Evolutionary conservation across 23 tunicate species (phyloP), one percentile per base, ranked within the genome.

Genomic region (Corella eumyota): DNA sequence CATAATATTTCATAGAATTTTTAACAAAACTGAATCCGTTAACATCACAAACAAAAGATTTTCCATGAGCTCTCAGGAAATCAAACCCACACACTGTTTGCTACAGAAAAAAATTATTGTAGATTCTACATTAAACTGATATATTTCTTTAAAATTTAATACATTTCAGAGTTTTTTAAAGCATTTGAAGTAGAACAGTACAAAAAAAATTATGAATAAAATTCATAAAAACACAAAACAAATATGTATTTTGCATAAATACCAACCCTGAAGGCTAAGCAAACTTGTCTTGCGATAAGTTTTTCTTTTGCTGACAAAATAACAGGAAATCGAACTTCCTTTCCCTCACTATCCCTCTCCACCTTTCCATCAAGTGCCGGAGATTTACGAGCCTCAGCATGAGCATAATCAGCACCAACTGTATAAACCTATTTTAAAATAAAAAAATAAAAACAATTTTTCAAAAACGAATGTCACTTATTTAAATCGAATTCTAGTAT

Each of bases 351-450:
- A 45, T 92, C 98, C 33, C 99, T 53, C 59, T 93, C 99, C 30
- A 93, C 99, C 68, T 93, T 93, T 11, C 99, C 99, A 63, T 93
- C 99, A 3, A 93, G 75, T 24, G 99, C 99, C n/a, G 99, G 99
- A 4, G 99, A 80, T 64, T 93, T 93, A 32, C 99, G 50, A 6
- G 99, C 99, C 73, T 93, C 99, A 28, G 99, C 99, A 59, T 93
- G 99, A 21, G 99, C 99, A 64, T 93, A 93, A 35, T 93, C 99
- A n/a, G 99, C 90, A 4, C 99, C 99, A 17, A 93, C 95, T 2
- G 99, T 93, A 75, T 93, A 93, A 6, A 93, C 99, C 95, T 80
- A 35, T 34, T 13, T 21, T 9, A 30, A 3, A 15, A 26, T 24
- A 20, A 15, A 40, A n/a, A n/a, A n/a, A n/a, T n/a, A n/a, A n/a